Evolutionary conservation across 2,797 vertebrate genomes (phyloP).

Genomic region (Thaleichthys pacificus): DNA sequence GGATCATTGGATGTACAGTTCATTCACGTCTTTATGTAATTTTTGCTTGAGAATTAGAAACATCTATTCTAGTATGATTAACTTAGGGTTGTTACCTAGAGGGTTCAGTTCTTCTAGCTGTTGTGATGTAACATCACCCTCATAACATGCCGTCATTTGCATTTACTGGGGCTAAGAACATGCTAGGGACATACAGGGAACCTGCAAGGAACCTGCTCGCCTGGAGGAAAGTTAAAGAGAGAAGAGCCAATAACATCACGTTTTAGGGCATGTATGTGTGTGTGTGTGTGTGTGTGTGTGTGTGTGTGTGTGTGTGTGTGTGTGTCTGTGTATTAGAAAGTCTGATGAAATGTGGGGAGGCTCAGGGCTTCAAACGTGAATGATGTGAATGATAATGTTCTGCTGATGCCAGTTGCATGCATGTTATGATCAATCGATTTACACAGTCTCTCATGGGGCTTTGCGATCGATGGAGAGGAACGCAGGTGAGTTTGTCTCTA

Average conservation of each 20-base stretch:
- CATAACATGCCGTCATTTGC: not conserved
- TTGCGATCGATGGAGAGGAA: constrained; percentile 9
- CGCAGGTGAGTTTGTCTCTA: no score
- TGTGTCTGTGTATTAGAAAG: not conserved
- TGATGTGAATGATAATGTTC: constrained; percentile 4
- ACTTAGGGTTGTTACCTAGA: constrained; percentile 6
- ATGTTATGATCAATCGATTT: constrained; percentile 32
- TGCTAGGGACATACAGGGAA: not conserved
- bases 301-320: constrained; percentile 10
- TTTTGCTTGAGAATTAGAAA: no score
- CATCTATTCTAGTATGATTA: constrained; percentile 18
- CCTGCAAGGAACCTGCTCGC: not conserved
- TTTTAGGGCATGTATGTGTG: not conserved
- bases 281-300: constrained; percentile 10
- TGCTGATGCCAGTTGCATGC: constrained; percentile 21
- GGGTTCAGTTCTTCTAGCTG: constrained; percentile 16
- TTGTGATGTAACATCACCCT: constrained; percentile 12
- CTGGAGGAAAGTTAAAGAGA: not conserved
- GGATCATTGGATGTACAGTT: no score
- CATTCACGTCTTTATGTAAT: no score
- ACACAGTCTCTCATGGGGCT: constrained; percentile 15
- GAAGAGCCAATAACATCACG: no score
- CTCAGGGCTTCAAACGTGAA: not conserved
- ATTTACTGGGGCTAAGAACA: not conserved
- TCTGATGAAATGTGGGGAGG: not conserved